A percentile compares a stretch with the other conserved stretches of the same genome.
These are phyloP conservation scores for Rhombomys opimus DNA, from an alignment of 2,113 vertebrate genomes.

Conservation along the genomic window DNA sequence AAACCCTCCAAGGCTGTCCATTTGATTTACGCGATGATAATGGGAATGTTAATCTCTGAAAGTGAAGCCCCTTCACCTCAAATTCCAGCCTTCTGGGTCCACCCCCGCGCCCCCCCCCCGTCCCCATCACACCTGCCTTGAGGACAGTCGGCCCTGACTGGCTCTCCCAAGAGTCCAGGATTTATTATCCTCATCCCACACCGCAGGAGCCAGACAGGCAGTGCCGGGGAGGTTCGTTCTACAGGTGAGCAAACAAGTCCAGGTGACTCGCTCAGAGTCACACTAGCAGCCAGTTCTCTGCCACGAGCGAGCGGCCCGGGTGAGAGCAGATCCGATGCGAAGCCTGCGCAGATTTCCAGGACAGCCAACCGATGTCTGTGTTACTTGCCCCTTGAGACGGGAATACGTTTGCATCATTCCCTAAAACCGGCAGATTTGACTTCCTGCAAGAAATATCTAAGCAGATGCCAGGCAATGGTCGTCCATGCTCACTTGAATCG, in stretches of 20 bases:
- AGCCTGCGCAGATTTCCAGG: neutral
- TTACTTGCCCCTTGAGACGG: neutral
- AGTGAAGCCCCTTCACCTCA: conserved; percentile 67
- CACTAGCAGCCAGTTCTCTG: too few species aligned
- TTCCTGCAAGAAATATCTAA: conserved; percentile 27
- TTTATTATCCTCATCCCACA: neutral
- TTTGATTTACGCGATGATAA: conserved; percentile 77
- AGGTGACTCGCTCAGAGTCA: neutral
- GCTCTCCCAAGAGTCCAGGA: fast-evolving
- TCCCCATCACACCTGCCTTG: conserved; percentile 45
- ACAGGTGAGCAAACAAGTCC: neutral
- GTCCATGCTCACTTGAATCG: conserved; percentile 38
- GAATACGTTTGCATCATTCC: neutral
- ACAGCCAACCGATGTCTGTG: neutral
- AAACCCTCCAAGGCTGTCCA: conserved; percentile 74
- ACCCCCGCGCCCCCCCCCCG: neutral
- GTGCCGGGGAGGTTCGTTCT: neutral
- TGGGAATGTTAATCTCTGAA: conserved; percentile 71
- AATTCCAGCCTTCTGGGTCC: conserved; percentile 62
- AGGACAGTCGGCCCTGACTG: neutral
- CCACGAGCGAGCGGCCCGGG: neutral
- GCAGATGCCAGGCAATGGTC: neutral
- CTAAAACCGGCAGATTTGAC: neutral
- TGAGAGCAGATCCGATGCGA: fast-evolving
- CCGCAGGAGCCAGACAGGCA: neutral